Percentiles rank a stretch among this genome's conserved stretches.
phyloP scores from a whole-genome alignment of 2,113 vertebrate genomes.

The Phyllostomus discolor region DNA sequence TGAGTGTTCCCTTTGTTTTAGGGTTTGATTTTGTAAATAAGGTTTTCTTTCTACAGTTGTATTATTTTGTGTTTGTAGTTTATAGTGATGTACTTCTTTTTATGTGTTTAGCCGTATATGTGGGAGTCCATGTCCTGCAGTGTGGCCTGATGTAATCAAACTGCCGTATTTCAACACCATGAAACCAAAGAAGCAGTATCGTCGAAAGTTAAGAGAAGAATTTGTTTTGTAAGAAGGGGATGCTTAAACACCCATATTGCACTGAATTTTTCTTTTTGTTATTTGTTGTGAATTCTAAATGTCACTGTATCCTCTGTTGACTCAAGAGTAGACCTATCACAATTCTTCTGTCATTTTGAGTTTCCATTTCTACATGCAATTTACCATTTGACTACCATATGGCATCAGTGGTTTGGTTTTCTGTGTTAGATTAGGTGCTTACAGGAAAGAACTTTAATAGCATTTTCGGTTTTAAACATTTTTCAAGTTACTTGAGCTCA shows the following conservation, averaged over 20 bases:
- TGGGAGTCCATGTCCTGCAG: conserved; percentile 96
- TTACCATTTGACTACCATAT: neutral
- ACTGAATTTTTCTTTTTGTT: conserved; percentile 22
- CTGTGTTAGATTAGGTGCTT: neutral
- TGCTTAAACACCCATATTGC: conserved; percentile 57
- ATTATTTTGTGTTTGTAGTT: conserved; percentile 16
- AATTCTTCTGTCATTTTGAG: neutral
- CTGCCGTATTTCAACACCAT: conserved; percentile 99
- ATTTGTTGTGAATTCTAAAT: conserved; percentile 36
- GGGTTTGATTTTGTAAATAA: conserved; percentile 19
- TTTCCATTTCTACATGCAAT: conserved; percentile 10
- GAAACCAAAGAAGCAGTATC: conserved; percentile 99
- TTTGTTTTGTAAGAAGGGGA: conserved; percentile 94
- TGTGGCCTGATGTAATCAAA: conserved; percentile 99
- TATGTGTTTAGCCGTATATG: conserved; percentile 91
- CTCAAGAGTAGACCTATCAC: neutral
- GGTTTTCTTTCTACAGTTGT: neutral
- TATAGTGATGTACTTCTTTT: conserved; percentile 46
- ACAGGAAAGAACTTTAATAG: neutral
- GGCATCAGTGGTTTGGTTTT: neutral
- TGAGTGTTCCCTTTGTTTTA: neutral
- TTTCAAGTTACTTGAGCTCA: conserved; percentile 19
- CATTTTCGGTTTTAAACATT: neutral
- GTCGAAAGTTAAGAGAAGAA: conserved; percentile 95
- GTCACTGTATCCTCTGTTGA: neutral